Percentiles rank a stretch among this genome's conserved stretches.
These are phyloP conservation scores for Pagrus major DNA, from an alignment of 2,113 vertebrate species.

Conservation along the genomic window DNA sequence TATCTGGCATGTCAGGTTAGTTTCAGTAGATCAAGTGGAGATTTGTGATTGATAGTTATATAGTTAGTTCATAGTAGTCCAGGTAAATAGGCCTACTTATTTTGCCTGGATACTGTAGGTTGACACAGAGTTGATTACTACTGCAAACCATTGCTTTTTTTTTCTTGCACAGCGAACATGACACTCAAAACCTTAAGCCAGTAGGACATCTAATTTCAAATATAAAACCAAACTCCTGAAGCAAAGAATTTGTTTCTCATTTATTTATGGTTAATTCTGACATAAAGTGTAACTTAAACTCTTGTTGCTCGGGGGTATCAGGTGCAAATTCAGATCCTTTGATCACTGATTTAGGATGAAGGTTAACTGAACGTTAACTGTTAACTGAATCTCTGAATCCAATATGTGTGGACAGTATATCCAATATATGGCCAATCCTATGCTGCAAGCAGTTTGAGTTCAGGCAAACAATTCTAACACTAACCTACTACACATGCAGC, in stretches of 20 bases:
- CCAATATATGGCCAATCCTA: too few species aligned
- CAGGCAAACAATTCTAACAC: neutral
- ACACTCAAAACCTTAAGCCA: neutral
- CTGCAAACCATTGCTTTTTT: neutral
- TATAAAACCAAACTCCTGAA: too few species aligned
- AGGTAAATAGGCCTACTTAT: neutral
- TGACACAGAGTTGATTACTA: neutral
- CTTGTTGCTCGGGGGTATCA: neutral
- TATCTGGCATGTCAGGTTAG: too few species aligned
- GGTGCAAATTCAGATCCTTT: neutral
- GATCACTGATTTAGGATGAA: neutral
- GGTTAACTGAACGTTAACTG: too few species aligned
- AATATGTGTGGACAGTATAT: too few species aligned
- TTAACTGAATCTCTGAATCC: too few species aligned
- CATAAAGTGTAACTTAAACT: too few species aligned
- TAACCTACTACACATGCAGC: neutral
- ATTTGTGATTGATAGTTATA: neutral
- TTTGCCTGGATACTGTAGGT: neutral
- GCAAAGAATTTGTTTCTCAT: too few species aligned
- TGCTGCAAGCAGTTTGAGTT: neutral
- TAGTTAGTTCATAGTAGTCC: neutral
- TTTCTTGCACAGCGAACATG: neutral
- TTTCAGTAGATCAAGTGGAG: too few species aligned
- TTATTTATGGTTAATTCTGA: too few species aligned
- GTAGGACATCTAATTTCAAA: too few species aligned